Base-by-base conservation (phyloP, 2,113 vertebrate genomes). In the Albula glossodonta region DNA sequence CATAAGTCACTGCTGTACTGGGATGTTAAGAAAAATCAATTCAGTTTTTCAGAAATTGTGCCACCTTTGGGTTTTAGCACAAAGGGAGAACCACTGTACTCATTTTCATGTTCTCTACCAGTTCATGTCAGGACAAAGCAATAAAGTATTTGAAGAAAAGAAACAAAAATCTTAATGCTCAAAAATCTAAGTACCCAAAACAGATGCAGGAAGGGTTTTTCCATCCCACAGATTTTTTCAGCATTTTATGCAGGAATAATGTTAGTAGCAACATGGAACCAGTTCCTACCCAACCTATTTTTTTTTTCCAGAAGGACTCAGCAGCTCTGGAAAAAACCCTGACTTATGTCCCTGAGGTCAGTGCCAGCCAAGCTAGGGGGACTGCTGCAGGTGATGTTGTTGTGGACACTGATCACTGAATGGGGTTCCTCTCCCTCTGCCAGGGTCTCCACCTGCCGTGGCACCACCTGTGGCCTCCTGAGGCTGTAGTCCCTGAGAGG, bases 341-440 rank as follows among this genome's bases (percentile, higher is more conserved):
- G 93, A 0, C 88, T 81, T 13, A 96, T 82, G 78, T 98, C 97
- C 0, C 97, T 94, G 22, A 99, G 95, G 92, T 99, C 98, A 8
- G 96, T 93, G 84, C 97, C 97, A 0, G 89, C 90, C 51, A 97
- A 15, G 0, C 87, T 87, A 0, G 92, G 90, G 0, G 98, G 98
- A 48, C 94, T 93, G 52, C 89, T 93, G 78, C 98, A 99, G 77
- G 97, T 98, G 90, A 99, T 96, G 86, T 98, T 99, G 93, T 99
- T 99, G 92, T 97, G 96, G 60, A 96, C 93, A 57, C 96, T 96
- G 49, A 94, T 51, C 0, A 97, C 96, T 0, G 90, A 51, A 1
- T 97, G 96, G 74, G 91, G 84, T 74, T 98, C 96, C 0, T 98
- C 97, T 0, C 96, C 95, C 81, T 98, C 98, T 0, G 92, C 93